Conservation (phyloP, 1,140 invertebrate species). For the Drosophila carrolli region DNA sequence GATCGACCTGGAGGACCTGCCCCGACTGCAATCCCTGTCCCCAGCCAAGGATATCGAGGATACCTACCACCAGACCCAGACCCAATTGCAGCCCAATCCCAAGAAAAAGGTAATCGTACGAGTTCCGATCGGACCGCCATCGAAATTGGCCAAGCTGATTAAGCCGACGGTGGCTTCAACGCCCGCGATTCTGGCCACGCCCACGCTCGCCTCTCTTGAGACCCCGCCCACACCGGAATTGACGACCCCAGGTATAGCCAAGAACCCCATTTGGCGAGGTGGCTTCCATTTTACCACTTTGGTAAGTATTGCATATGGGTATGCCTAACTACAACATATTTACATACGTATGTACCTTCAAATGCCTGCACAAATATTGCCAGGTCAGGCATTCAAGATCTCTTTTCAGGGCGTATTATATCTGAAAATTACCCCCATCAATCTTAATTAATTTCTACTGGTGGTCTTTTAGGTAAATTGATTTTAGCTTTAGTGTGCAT, state of each 20-base stretch:
- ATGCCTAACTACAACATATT: neutral
- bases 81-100: constrained; percentile 24
- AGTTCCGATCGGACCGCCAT: constrained; percentile 42
- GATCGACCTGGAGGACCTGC: constrained; percentile 79
- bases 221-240: constrained; percentile 34
- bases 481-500: neutral
- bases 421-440: constrained; percentile 16
- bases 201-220: constrained; percentile 29
- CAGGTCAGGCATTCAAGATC: neutral
- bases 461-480: neutral
- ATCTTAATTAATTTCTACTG: constrained; percentile 23
- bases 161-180: constrained; percentile 60
- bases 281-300: constrained; percentile 35
- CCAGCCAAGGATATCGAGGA: constrained; percentile 69
- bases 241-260: constrained; percentile 3
- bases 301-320: constrained; percentile 16
- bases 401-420: constrained; percentile 4
- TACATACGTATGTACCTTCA: neutral
- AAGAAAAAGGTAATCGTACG: constrained; percentile 39
- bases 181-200: constrained; percentile 24
- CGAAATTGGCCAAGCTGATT: constrained; percentile 51
- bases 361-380: constrained; percentile 18
- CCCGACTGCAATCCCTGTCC: constrained; percentile 77
- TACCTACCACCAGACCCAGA: constrained; percentile 18
- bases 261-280: constrained; percentile 10